Evolutionary conservation across 2,113 vertebrate genomes (phyloP).

Genomic region (Epinephelus fuscoguttatus): DNA sequence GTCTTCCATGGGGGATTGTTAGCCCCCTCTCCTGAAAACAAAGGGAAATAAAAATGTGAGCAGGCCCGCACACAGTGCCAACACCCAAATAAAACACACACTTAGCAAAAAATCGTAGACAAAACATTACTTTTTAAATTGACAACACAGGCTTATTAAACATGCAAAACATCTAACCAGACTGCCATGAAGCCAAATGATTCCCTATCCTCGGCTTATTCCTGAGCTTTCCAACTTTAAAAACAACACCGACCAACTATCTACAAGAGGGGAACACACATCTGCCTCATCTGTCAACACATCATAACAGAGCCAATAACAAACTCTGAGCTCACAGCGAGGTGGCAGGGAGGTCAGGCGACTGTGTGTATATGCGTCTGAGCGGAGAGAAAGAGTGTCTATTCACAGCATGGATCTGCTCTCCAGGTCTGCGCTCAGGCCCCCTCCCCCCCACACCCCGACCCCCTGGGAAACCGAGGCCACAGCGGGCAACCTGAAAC

Average conservation of each 20-base stretch:
- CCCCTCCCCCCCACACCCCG: neutral
- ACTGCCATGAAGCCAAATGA: neutral
- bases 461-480: slow-evolving; percentile 70
- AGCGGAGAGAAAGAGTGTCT: slow-evolving; percentile 44
- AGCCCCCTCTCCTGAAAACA: neutral
- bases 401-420: slow-evolving; percentile 55
- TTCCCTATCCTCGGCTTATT: slow-evolving; percentile 45
- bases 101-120: slow-evolving; percentile 19
- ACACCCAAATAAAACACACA: neutral
- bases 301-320: slow-evolving; percentile 66
- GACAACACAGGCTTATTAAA: slow-evolving; percentile 19
- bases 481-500: slow-evolving; percentile 76
- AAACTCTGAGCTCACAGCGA: slow-evolving; percentile 55
- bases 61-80: neutral
- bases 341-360: slow-evolving; percentile 69
- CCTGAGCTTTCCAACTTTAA: slow-evolving; percentile 39
- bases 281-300: slow-evolving; percentile 78
- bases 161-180: neutral
- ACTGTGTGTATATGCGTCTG: slow-evolving; percentile 35
- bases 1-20: neutral
- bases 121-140: slow-evolving; percentile 26
- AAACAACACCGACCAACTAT: slow-evolving; percentile 46
- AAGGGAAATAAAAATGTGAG: neutral
- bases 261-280: slow-evolving; percentile 60
- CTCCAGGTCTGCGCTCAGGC: slow-evolving; percentile 57